phyloP scores from a whole-genome alignment of 2,113 vertebrate genomes.

The Epinephelus moara region DNA sequence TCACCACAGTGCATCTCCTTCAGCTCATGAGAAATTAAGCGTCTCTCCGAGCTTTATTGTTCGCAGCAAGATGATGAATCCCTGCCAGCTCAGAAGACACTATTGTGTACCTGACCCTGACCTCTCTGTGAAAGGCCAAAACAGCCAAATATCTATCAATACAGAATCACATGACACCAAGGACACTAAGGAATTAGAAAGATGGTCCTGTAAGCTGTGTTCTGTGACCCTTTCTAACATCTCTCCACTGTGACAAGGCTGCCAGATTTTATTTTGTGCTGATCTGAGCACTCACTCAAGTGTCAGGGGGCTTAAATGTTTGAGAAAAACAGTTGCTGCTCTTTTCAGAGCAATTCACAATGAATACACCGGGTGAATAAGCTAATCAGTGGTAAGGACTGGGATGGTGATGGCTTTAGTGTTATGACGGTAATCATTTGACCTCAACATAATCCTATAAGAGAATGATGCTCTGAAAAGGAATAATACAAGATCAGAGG shows the following conservation, averaged over 20 bases:
- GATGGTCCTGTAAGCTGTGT: neutral
- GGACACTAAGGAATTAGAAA: conserved; percentile 3
- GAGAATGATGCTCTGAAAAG: neutral
- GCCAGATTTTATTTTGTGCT: neutral
- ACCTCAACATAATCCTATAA: neutral
- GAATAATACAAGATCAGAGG: neutral
- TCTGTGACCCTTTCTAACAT: neutral
- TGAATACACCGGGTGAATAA: neutral
- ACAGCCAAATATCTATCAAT: conserved; percentile 23
- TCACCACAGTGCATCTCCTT: conserved; percentile 3
- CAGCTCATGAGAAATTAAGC: neutral
- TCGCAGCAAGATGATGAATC: conserved; percentile 5
- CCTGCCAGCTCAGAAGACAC: conserved; percentile 9
- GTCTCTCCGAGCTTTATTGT: conserved; percentile 12
- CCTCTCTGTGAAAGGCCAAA: conserved; percentile 20
- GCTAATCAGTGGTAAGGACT: neutral
- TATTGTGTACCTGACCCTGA: conserved; percentile 39
- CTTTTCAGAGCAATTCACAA: neutral
- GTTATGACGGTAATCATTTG: neutral
- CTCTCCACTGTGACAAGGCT: neutral
- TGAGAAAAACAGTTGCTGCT: neutral
- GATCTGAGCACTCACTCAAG: neutral
- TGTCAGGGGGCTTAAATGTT: neutral
- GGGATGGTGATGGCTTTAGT: neutral
- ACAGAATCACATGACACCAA: conserved; percentile 34